phyloP scores from a whole-genome alignment of 2,797 vertebrate genomes.

The Bovichtus variegatus region DNA sequence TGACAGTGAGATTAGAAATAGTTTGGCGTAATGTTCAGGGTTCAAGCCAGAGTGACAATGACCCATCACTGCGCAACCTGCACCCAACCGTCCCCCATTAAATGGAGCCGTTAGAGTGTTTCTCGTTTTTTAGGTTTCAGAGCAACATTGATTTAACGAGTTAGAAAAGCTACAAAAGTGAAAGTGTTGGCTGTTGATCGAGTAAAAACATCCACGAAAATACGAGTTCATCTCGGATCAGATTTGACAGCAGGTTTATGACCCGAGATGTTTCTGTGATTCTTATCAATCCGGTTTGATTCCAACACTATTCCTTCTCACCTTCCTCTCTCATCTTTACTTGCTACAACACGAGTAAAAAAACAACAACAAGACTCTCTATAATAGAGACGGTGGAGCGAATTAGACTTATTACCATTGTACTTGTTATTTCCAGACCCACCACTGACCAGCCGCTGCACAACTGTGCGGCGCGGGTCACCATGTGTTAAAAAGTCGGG shows the following conservation, averaged over 20 bases:
- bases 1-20: constrained; percentile 22
- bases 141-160: background rate
- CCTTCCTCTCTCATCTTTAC: background rate
- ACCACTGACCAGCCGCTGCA: constrained; percentile 40
- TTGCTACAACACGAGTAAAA: constrained; percentile 11
- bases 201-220: too few species aligned
- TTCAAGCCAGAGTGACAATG: constrained; percentile 14
- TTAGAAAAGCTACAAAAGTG: background rate
- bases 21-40: constrained; percentile 25
- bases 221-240: background rate
- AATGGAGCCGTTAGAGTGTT: constrained; percentile 16
- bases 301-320: background rate
- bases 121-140: background rate
- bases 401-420: constrained; percentile 43
- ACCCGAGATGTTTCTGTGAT: background rate
- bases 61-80: constrained; percentile 14
- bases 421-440: constrained; percentile 62
- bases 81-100: constrained; percentile 6
- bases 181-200: constrained; percentile 4
- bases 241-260: background rate
- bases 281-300: background rate
- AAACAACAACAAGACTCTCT: constrained; percentile 15
- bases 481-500: constrained; percentile 69
- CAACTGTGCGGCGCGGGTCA: constrained; percentile 58
- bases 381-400: constrained; percentile 31